phyloP scores from a whole-genome alignment of 2,113 vertebrate genomes.

The Passer montanus region DNA sequence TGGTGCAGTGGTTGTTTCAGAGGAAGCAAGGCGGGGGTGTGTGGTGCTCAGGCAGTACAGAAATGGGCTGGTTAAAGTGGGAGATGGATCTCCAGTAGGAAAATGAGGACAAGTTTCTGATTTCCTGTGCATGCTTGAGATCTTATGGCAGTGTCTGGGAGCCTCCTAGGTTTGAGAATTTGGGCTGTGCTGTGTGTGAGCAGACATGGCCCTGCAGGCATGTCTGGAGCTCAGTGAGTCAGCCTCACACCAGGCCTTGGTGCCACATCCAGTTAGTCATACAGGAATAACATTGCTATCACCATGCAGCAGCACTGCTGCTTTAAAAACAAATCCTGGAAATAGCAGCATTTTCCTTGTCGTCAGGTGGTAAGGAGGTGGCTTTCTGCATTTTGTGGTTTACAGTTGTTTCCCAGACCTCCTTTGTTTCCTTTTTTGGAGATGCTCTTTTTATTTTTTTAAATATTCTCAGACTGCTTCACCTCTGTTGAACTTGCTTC shows the following conservation, averaged over 20 bases:
- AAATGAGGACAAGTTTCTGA: neutral
- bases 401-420: neutral
- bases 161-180: neutral
- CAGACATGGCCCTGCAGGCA: neutral
- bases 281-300: neutral
- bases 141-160: neutral
- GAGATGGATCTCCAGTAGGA: neutral
- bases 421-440: slow-evolving; percentile 23
- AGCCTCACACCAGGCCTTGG: neutral
- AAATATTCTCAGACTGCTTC: neutral
- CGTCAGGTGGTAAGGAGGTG: slow-evolving; percentile 4
- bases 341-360: neutral
- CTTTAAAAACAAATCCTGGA: neutral
- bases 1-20: neutral
- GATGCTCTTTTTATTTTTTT: neutral
- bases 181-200: neutral
- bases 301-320: neutral
- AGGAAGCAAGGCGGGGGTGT: neutral
- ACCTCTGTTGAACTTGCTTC: slow-evolving; percentile 3
- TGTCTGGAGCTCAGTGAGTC: slow-evolving; percentile 39
- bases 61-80: neutral
- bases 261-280: slow-evolving; percentile 1
- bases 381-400: neutral
- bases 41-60: neutral
- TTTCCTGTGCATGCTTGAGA: neutral